Conservation (phyloP, 2,888 invertebrate species). For the Ectemnius continuus region DNA sequence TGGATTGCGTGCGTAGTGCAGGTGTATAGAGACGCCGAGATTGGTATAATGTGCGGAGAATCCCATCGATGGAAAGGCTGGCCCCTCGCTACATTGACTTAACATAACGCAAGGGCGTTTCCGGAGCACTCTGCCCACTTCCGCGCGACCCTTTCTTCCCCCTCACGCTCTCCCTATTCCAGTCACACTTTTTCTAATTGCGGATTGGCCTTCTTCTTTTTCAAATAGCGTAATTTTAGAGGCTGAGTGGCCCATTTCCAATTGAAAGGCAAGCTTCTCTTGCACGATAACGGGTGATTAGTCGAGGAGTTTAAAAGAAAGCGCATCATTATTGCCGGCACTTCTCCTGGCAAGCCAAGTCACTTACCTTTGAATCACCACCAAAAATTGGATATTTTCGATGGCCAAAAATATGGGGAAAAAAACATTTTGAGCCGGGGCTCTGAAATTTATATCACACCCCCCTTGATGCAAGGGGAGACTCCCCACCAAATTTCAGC, state of each 20-base stretch:
- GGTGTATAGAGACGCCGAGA: neutral
- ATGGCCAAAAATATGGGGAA: no score
- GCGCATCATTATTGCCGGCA: neutral
- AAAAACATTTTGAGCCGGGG: no score
- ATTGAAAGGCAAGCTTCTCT: neutral
- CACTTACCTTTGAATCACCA: no score
- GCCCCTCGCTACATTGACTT: slow-evolving; percentile 45
- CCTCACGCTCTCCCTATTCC: slow-evolving; percentile 27
- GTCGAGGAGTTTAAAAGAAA: no score
- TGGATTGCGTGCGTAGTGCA: neutral
- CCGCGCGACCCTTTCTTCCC: slow-evolving; percentile 41
- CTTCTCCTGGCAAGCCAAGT: neutral
- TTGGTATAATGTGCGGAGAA: neutral
- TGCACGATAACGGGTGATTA: neutral
- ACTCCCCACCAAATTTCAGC: no score
- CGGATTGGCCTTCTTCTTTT: slow-evolving; percentile 26
- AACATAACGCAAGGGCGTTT: slow-evolving; percentile 60
- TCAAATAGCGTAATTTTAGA: slow-evolving; percentile 35
- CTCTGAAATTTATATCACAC: no score
- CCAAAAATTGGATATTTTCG: no score
- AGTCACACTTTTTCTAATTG: slow-evolving; percentile 24
- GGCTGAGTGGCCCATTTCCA: neutral
- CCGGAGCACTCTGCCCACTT: slow-evolving; percentile 52
- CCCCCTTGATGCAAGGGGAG: no score
- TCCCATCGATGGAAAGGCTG: slow-evolving; percentile 23